Evolutionary conservation across 2,888 invertebrate species (phyloP).

Genomic region (Cactoblastis cactorum): DNA sequence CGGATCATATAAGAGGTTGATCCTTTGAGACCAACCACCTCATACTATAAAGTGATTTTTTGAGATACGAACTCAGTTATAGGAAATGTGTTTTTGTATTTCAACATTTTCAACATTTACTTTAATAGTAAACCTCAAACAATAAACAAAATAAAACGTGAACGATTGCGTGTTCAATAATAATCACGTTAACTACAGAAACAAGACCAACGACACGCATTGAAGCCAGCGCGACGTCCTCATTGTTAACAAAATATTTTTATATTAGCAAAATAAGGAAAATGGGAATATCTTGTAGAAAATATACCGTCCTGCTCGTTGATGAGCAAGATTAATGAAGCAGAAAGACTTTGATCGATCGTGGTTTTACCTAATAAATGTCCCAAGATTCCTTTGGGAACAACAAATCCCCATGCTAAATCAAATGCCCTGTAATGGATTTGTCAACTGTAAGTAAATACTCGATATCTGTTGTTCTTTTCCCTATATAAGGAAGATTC

Average conservation of each 20-base stretch:
- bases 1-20: too few relatives aligned
- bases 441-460: conserved; percentile 32
- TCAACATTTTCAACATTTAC: too few relatives aligned
- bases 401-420: conserved; percentile 43
- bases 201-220: conserved; percentile 6
- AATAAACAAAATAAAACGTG: too few relatives aligned
- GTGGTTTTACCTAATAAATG: conserved; percentile 70
- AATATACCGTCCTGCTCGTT: conserved; percentile 51
- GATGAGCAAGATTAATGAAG: conserved; percentile 76
- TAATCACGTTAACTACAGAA: conserved; percentile 7
- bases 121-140: too few relatives aligned
- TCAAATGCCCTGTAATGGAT: conserved; percentile 47
- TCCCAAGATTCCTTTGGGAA: conserved; percentile 43
- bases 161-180: conserved; percentile 8
- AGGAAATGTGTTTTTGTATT: too few relatives aligned
- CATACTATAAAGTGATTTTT: too few relatives aligned
- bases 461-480: conserved; percentile 1
- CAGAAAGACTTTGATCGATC: conserved; percentile 74
- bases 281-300: conserved; percentile 56
- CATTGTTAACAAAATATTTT: conserved; percentile 24
- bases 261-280: conserved; percentile 53
- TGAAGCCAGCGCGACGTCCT: conserved; percentile 2
- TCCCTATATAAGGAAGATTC: neutral
- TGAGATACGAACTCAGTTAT: too few relatives aligned
- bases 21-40: too few relatives aligned